Evolutionary conservation across 2,888 invertebrate genomes (phyloP).

Genomic region (Agonopterix alstromeriana): DNA sequence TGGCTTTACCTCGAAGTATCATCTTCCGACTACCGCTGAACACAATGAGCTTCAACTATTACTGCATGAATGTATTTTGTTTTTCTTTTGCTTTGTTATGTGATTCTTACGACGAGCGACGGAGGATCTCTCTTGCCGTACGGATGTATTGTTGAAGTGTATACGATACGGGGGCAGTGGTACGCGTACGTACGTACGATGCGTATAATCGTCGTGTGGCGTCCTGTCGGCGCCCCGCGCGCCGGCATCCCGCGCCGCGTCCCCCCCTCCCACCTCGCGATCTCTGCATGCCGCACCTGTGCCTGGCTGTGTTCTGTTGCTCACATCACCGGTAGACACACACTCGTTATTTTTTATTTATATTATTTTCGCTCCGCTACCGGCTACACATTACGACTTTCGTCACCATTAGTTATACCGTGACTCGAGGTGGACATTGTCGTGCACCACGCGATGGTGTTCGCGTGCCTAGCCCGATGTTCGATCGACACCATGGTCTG

Average conservation of each 20-base stretch:
- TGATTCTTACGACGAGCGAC: slow-evolving; percentile 59
- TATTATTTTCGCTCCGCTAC: slow-evolving; percentile 69
- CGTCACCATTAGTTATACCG: slow-evolving; percentile 64
- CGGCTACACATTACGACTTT: slow-evolving; percentile 62
- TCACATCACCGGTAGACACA: slow-evolving; percentile 75
- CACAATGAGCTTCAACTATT: slow-evolving; percentile 49
- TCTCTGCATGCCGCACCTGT: slow-evolving; percentile 68
- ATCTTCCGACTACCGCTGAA: slow-evolving; percentile 45
- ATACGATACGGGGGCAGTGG: slow-evolving; percentile 33
- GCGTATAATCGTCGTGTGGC: slow-evolving; percentile 18
- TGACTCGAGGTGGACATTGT: slow-evolving; percentile 70
- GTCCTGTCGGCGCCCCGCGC: slow-evolving; percentile 16
- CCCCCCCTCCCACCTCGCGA: slow-evolving; percentile 68
- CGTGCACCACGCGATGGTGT: slow-evolving; percentile 74
- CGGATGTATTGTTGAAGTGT: slow-evolving; percentile 42
- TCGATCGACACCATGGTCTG: slow-evolving; percentile 78
- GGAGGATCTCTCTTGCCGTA: slow-evolving; percentile 51
- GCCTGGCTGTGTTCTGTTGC: slow-evolving; percentile 77
- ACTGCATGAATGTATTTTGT: slow-evolving; percentile 69
- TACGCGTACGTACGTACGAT: slow-evolving; percentile 23
- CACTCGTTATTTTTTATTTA: slow-evolving; percentile 39
- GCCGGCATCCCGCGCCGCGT: slow-evolving; percentile 45
- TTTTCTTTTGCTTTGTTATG: slow-evolving; percentile 76
- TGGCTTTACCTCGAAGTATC: slow-evolving; percentile 41
- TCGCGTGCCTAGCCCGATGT: slow-evolving; percentile 52